Conservation (phyloP, 2,113 vertebrate genomes). For the Vireo altiloquus region DNA sequence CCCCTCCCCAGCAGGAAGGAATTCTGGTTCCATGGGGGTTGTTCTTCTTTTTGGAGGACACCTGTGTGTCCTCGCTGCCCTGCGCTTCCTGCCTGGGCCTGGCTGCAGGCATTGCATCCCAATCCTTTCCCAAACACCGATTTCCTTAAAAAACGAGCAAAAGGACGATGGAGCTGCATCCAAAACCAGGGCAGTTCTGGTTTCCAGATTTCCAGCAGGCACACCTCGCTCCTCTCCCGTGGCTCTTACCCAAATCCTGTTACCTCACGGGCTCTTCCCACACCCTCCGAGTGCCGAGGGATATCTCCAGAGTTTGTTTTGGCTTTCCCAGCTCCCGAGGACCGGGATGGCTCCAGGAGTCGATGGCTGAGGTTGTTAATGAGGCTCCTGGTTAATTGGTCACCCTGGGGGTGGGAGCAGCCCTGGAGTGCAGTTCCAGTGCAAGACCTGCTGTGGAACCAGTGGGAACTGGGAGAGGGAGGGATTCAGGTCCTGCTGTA, state of each 20-base stretch:
- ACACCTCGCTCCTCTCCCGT: fast-evolving
- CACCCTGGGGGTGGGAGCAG: not conserved
- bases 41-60: not conserved
- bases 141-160: not conserved
- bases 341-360: not conserved
- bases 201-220: not conserved
- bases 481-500: not conserved
- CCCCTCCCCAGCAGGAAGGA: not conserved
- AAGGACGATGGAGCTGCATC: fast-evolving
- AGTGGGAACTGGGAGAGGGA: not conserved
- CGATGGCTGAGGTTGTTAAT: not conserved
- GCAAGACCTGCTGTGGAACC: not conserved
- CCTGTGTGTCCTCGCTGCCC: not conserved
- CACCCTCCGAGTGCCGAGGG: not conserved
- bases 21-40: fast-evolving
- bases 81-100: not conserved
- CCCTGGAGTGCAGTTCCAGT: not conserved
- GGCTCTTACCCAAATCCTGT: not conserved
- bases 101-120: fast-evolving
- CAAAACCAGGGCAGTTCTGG: not conserved
- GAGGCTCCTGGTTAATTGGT: not conserved
- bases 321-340: not conserved
- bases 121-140: fast-evolving
- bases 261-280: not conserved
- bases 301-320: not conserved